Base-by-base conservation (phyloP, 2,113 vertebrate species). In the Anarhynchus alexandrinus region DNA sequence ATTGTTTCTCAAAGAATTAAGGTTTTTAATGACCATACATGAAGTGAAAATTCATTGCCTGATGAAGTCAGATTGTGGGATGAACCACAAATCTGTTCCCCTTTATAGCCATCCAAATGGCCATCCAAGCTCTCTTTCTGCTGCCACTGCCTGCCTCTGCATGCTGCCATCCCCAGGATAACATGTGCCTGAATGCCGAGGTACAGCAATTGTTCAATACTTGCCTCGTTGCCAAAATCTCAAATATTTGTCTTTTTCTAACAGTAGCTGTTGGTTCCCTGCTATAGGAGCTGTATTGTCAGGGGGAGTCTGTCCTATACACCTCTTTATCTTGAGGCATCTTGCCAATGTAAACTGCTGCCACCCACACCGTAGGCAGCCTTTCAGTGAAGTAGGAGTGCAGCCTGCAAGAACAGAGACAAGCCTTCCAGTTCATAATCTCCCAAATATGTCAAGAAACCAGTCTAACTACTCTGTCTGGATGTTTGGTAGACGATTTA, bases 261-360 rank as follows among this genome's bases (percentile, higher is more conserved):
- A 40, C 52, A 36, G 55, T 47, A 72, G 52, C 59, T 85, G 2
- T 80, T 82, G 52, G 32, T 69, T 86, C 30, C 17, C 61, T 91
- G 36, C 61, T 84, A 7, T 58, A 92, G 76, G 65, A 91, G 73
- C 52, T 81, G 34, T 62, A 9, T 3, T 61, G 66, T 10, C 26
- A 45, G 40, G 36, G 81, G 22, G 22, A 67, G 55, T 54, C 52
- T 79, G 82, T 74, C 77, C 80, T 92, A 29, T 82, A 87, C 70
- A 82, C 86, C 36, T 91, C 65, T 86, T 86, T 91, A 94, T 95
- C 93, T 94, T 13, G 55, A 91, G 95, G 95, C 91, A 87, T 89
- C 86, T 85, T 95, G 96, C 97, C 97, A 94, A 17, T 65, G 83
- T 94, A 92, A 97, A 94, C 94, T 94, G 70, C 91, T 94, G 91